phyloP scores from a whole-genome alignment of 2,113 vertebrate species.

The Tretioscincus oriximinensis region DNA sequence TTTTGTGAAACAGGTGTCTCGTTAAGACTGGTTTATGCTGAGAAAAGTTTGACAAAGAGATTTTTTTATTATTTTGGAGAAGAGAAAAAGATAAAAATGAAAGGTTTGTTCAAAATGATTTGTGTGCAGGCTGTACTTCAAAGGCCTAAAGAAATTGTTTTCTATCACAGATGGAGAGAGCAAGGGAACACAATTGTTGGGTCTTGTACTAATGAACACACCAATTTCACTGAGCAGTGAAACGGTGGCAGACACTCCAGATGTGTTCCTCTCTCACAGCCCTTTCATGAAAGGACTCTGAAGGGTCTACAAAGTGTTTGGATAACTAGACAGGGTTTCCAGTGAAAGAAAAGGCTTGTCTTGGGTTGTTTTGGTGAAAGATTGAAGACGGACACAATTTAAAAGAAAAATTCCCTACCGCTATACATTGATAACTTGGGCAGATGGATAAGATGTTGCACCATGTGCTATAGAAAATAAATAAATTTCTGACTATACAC shows the following conservation, averaged over 20 bases:
- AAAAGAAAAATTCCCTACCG: not conserved
- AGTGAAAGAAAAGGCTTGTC: not conserved
- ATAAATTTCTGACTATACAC: not conserved
- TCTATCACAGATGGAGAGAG: constrained; percentile 68
- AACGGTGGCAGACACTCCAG: constrained; percentile 52
- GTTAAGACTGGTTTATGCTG: constrained; percentile 52
- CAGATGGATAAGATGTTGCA: not conserved
- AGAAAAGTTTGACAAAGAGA: constrained; percentile 12
- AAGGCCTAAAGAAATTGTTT: constrained; percentile 55
- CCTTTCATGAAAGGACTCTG: not conserved
- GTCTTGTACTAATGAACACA: constrained; percentile 52
- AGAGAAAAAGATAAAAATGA: constrained; percentile 43
- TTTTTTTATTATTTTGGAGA: not conserved
- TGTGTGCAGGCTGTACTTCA: constrained; percentile 59
- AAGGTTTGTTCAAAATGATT: constrained; percentile 45
- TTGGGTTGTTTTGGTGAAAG: constrained; percentile 17
- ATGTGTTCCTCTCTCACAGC: constrained; percentile 31
- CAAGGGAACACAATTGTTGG: constrained; percentile 41
- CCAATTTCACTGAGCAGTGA: constrained; percentile 40
- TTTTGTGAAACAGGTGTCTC: constrained; percentile 44
- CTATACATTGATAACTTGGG: not conserved
- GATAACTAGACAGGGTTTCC: not conserved
- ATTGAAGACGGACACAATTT: not conserved
- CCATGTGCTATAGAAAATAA: accelerated
- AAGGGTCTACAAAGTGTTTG: constrained; percentile 19